Percentiles rank a stretch among this genome's conserved stretches.
Evolutionary conservation across 2,888 invertebrate genomes (phyloP).

Genomic region (Pediacus dermestoides): DNA sequence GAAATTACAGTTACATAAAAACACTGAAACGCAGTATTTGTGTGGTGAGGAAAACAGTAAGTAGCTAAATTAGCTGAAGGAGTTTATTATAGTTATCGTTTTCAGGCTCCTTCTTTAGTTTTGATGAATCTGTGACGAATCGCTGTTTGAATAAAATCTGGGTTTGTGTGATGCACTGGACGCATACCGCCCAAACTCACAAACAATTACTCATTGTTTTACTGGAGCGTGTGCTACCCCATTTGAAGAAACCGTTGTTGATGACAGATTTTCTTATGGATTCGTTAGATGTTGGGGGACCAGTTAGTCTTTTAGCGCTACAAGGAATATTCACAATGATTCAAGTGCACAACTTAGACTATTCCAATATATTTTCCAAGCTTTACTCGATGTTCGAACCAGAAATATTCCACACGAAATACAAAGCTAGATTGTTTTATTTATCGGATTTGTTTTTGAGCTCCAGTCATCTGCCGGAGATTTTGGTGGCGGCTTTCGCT

Average conservation of each 20-base stretch:
- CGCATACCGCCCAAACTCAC: slow-evolving; percentile 65
- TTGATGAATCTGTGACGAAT: slow-evolving; percentile 55
- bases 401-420: slow-evolving; percentile 85
- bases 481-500: slow-evolving; percentile 87
- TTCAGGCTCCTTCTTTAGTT: slow-evolving; percentile 51
- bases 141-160: slow-evolving; percentile 70
- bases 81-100: slow-evolving; percentile 5
- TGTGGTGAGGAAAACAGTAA: slow-evolving; percentile 36
- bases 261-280: slow-evolving; percentile 91
- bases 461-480: slow-evolving; percentile 91
- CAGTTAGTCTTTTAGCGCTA: slow-evolving; percentile 82
- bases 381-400: slow-evolving; percentile 93
- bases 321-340: slow-evolving; percentile 90
- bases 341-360: slow-evolving; percentile 87
- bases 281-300: slow-evolving; percentile 82
- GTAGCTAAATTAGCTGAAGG: slow-evolving; percentile 8
- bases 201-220: slow-evolving; percentile 76
- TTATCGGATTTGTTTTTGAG: slow-evolving; percentile 87
- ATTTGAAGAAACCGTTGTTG: slow-evolving; percentile 75
- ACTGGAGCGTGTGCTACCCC: slow-evolving; percentile 76
- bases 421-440: slow-evolving; percentile 83
- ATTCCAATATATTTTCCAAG: slow-evolving; percentile 91
- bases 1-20: slow-evolving; percentile 40
- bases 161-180: slow-evolving; percentile 72
- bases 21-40: slow-evolving; percentile 37